phyloP scores from a whole-genome alignment of 2,113 vertebrate species.

The Ovis canadensis region DNA sequence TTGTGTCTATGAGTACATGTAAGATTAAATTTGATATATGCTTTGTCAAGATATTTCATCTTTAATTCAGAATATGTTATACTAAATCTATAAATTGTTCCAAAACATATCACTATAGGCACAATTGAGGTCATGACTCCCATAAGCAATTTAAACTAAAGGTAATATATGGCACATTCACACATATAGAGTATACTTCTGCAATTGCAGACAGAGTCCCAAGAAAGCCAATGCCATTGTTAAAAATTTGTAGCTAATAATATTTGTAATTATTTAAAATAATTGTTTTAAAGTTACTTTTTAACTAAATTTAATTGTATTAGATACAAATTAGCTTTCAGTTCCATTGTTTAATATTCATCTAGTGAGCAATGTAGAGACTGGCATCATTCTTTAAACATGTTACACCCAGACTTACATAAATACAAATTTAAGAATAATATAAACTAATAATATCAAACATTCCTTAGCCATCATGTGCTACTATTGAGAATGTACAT shows the following conservation, averaged over 20 bases:
- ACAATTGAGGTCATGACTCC: neutral
- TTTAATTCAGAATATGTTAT: neutral
- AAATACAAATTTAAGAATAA: neutral
- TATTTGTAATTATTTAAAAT: neutral
- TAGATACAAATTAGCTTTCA: neutral
- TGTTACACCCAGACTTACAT: neutral
- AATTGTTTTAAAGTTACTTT: neutral
- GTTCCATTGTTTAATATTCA: neutral
- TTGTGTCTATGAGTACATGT: neutral
- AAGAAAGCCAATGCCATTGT: neutral
- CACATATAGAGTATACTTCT: neutral
- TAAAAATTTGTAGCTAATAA: neutral
- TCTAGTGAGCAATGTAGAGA: neutral
- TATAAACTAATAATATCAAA: neutral
- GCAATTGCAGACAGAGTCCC: neutral
- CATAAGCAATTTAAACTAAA: neutral
- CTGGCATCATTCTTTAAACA: neutral
- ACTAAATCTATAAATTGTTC: neutral
- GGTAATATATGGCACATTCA: neutral
- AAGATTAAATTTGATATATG: neutral
- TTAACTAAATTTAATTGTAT: neutral
- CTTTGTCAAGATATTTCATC: neutral
- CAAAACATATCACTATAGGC: neutral
- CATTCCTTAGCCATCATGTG: neutral
- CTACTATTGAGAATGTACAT: neutral